phyloP scores from a whole-genome alignment of 2,888 invertebrate genomes.

The Linhomoeus sp. region DNA sequence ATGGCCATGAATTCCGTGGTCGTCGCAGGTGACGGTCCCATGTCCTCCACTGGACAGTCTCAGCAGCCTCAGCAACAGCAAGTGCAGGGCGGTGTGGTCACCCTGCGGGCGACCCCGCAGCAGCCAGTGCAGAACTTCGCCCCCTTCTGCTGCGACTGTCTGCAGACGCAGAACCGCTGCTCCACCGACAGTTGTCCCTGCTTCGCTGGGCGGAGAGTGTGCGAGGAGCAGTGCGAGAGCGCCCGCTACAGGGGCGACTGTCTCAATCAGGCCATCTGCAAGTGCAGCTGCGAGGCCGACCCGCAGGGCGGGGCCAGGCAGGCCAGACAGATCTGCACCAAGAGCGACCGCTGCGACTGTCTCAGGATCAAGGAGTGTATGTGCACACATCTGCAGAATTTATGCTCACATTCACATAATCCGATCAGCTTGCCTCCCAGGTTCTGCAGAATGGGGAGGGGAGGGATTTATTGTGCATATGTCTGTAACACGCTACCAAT shows the following conservation, averaged over 20 bases:
- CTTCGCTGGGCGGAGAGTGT: slow-evolving; percentile 21
- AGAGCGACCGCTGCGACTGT: slow-evolving; percentile 23
- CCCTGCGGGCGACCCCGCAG: too few relatives aligned
- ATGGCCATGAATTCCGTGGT: too few relatives aligned
- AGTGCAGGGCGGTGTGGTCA: too few relatives aligned
- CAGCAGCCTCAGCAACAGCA: too few relatives aligned
- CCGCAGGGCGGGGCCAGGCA: slow-evolving; percentile 19
- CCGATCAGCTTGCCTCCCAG: too few relatives aligned
- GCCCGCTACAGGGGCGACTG: slow-evolving; percentile 24
- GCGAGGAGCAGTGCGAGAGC: slow-evolving; percentile 27
- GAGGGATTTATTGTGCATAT: too few relatives aligned
- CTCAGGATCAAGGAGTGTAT: slow-evolving; percentile 26
- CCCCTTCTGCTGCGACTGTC: slow-evolving; percentile 23
- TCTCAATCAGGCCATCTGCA: slow-evolving; percentile 27
- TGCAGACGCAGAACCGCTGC: slow-evolving; percentile 23
- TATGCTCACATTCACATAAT: too few relatives aligned
- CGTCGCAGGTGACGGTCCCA: too few relatives aligned
- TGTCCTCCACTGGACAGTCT: too few relatives aligned
- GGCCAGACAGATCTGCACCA: slow-evolving; percentile 24
- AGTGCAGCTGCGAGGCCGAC: slow-evolving; percentile 26
- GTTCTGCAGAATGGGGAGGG: too few relatives aligned
- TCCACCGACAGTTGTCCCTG: slow-evolving; percentile 24
- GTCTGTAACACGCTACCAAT: too few relatives aligned
- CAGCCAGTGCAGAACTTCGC: background rate
- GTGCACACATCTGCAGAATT: too few relatives aligned